Base-by-base conservation (phyloP, 2,888 invertebrate genomes). In the Drosophila emarginata region DNA sequence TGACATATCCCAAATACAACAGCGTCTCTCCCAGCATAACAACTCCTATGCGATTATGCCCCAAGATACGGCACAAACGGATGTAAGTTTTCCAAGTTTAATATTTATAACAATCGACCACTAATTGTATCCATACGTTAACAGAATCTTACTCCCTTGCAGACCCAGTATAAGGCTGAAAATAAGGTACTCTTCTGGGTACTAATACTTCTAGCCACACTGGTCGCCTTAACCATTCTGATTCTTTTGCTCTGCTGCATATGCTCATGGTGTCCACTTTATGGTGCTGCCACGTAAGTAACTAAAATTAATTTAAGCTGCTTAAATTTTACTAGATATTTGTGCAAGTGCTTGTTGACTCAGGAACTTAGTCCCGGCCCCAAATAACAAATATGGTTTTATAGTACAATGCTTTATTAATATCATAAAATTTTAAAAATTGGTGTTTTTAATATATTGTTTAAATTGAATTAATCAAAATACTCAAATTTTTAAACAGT, bases 181-280 rank as follows among this genome's bases (percentile, higher is more conserved):
- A 96, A 95, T 88, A 94, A 95, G 79, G 92, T 94, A 61, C 90
- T 96, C 59, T 95, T 95, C 88, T 97, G 97, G 97, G 90, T 97
- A 21, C 92, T 97, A 60, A 95, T 97, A 77, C 91, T 96, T 14
- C 91, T 97, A 71, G 95, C 96, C 56, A 93, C 97, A 28, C 91
- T 97, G 70, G 94, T 96, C 77, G 94, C 96, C 0, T 85, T 96
- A 28, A 94, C 95, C 11, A 93, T 96, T 75, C 91, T 96, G 66
- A 93, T 95, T 61, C 92, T 97, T 57, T 94, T 97, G 72, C 93
- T 96, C 68, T 97, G 97, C 91, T 97, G 97, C 88, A 95, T 96
- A 74, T 97, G 96, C 89, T 95, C 96, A 80, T 95, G 95, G 85
- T 97, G 97, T 88, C 96, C 96, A n/a, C 93, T 96, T 60, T 96